Percentiles rank a stretch among this genome's conserved stretches.
Conservation (phyloP, 2,888 invertebrate species). For the Chalcis sispes region DNA sequence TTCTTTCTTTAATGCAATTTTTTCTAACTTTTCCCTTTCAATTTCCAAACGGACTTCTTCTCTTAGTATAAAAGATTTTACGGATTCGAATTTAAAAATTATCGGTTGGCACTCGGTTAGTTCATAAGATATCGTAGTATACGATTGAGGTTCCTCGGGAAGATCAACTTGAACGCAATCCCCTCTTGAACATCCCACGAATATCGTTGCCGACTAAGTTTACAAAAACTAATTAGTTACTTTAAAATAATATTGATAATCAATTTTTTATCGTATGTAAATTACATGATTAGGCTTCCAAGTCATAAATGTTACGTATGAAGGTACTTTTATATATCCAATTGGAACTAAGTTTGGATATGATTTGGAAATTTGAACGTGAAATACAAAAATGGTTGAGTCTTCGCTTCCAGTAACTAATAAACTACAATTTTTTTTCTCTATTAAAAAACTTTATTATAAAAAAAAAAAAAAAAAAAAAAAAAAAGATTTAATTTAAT, state of each 20-base stretch:
- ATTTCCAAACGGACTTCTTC: conserved; percentile 80
- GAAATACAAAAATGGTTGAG: conserved; percentile 83
- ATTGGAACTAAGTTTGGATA: conserved; percentile 80
- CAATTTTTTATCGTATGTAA: not conserved
- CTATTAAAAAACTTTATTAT: conserved; percentile 30
- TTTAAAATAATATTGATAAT: not conserved
- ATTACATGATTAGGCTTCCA: conserved; percentile 81
- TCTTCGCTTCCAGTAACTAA: conserved; percentile 84
- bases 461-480: too few relatives aligned
- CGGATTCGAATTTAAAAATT: conserved; percentile 78
- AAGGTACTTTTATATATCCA: conserved; percentile 82
- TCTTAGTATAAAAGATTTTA: conserved; percentile 80
- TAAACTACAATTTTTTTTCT: conserved; percentile 74
- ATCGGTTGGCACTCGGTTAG: conserved; percentile 71
- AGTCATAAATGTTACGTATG: conserved; percentile 81
- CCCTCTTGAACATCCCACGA: conserved; percentile 79
- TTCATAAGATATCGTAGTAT: conserved; percentile 77
- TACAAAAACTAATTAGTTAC: not conserved
- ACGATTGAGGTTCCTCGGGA: conserved; percentile 73
- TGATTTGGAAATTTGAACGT: conserved; percentile 71
- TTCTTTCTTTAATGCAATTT: conserved; percentile 77
- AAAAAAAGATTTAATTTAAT: too few relatives aligned
- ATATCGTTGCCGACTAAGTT: conserved; percentile 73
- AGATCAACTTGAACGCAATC: conserved; percentile 78
- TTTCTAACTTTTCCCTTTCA: conserved; percentile 77